Evolutionary conservation across 2,888 invertebrate species (phyloP).

Genomic region (Acrobasis repandana): DNA sequence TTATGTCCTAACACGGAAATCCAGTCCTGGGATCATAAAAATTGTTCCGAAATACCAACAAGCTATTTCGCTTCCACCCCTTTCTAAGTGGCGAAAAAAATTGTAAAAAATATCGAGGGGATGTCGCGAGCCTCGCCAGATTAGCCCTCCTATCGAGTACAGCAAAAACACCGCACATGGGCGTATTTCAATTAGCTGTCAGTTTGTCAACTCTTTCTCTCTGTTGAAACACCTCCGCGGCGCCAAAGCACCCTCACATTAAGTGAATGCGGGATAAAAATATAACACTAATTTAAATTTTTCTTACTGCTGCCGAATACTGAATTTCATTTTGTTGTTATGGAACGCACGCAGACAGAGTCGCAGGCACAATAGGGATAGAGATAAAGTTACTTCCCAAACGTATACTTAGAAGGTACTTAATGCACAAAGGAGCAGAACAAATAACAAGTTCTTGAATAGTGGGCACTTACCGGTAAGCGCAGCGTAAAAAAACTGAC

Average conservation of each 20-base stretch:
- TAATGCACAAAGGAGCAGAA: too few relatives aligned
- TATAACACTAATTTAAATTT: neutral
- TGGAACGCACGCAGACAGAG: too few relatives aligned
- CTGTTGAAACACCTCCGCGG: constrained; percentile 36
- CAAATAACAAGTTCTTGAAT: too few relatives aligned
- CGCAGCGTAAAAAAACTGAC: too few relatives aligned
- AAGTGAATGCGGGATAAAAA: constrained; percentile 12
- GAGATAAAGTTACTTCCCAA: too few relatives aligned
- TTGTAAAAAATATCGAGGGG: constrained; percentile 52
- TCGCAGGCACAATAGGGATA: too few relatives aligned
- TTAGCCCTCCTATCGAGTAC: constrained; percentile 67
- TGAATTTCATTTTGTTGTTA: too few relatives aligned
- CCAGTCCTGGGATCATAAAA: constrained; percentile 39
- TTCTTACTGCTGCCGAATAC: neutral
- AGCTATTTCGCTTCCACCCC: constrained; percentile 58
- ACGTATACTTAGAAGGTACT: too few relatives aligned
- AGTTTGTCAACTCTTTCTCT: constrained; percentile 74
- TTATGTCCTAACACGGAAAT: constrained; percentile 14
- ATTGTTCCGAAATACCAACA: constrained; percentile 53
- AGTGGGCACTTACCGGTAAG: too few relatives aligned
- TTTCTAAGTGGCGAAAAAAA: constrained; percentile 55
- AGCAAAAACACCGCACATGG: constrained; percentile 78
- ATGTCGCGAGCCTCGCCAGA: constrained; percentile 63
- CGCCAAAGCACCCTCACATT: constrained; percentile 15
- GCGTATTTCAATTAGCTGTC: constrained; percentile 82